A percentile compares a stretch with the other conserved stretches of the same genome.
phyloP scores from a whole-genome alignment of 2,888 invertebrate species.

The Andrena minutula region DNA sequence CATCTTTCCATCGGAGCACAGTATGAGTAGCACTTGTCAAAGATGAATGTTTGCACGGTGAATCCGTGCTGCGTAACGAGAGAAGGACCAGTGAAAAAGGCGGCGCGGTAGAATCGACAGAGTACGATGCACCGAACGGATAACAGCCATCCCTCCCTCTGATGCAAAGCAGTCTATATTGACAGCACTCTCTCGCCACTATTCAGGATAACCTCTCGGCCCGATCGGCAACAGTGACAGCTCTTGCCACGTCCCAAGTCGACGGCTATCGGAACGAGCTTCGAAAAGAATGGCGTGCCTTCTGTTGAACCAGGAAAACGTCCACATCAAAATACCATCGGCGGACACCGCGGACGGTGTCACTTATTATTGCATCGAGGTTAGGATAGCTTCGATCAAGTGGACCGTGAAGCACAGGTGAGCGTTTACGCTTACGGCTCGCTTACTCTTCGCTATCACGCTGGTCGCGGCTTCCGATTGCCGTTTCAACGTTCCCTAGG shows the following conservation, averaged over 20 bases:
- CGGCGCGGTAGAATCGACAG: slow-evolving; percentile 23
- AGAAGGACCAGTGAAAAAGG: slow-evolving; percentile 32
- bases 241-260: slow-evolving; percentile 30
- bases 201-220: slow-evolving; percentile 60
- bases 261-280: not conserved
- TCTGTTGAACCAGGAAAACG: slow-evolving; percentile 89
- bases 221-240: slow-evolving; percentile 20
- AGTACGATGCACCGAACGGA: slow-evolving; percentile 50
- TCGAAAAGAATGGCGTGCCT: slow-evolving; percentile 90
- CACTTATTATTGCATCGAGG: slow-evolving; percentile 90
- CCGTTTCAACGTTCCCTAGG: not conserved
- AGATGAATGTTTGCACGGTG: slow-evolving; percentile 46
- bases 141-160: slow-evolving; percentile 43
- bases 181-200: slow-evolving; percentile 22
- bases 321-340: slow-evolving; percentile 89
- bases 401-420: slow-evolving; percentile 94
- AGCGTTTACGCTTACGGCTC: slow-evolving; percentile 15
- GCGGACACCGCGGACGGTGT: slow-evolving; percentile 89
- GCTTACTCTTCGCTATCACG: not conserved
- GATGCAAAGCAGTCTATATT: slow-evolving; percentile 50
- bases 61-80: slow-evolving; percentile 11
- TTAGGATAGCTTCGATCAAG: slow-evolving; percentile 89
- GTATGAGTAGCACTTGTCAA: slow-evolving; percentile 39
- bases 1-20: too few relatives aligned
- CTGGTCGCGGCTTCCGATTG: not conserved